Evolutionary conservation across 2,113 vertebrate species (phyloP).

Genomic region (Morone chrysops): DNA sequence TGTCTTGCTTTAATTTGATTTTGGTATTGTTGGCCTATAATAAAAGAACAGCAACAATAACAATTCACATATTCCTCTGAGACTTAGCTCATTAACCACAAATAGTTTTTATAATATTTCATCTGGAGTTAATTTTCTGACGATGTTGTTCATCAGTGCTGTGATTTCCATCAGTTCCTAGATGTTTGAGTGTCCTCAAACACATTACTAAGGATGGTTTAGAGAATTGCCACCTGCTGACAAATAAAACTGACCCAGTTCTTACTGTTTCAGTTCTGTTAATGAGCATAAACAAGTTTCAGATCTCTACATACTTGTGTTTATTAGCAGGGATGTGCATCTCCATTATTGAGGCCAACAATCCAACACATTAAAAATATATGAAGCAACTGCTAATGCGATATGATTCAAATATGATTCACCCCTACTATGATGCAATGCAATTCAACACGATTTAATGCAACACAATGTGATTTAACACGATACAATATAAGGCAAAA

Average conservation of each 20-base stretch:
- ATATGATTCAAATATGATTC: too few species aligned
- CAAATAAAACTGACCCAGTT: neutral
- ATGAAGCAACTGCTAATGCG: too few species aligned
- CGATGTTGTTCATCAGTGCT: neutral
- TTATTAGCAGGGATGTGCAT: too few species aligned
- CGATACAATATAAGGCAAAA: too few species aligned
- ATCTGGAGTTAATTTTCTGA: conserved; percentile 3
- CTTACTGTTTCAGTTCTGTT: neutral
- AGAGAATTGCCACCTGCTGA: neutral
- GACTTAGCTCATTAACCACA: conserved; percentile 3
- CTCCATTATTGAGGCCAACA: too few species aligned
- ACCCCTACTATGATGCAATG: too few species aligned
- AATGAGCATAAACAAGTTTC: neutral
- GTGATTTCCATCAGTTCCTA: neutral
- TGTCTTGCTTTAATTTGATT: conserved; percentile 7
- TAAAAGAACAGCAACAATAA: conserved; percentile 13
- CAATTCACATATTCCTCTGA: neutral
- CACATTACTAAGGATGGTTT: neutral
- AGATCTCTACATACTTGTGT: neutral
- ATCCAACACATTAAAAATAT: too few species aligned
- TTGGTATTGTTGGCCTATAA: neutral
- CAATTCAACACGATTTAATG: too few species aligned
- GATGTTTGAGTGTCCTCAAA: neutral
- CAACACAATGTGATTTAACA: too few species aligned
- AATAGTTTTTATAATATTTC: neutral